Evolutionary conservation across 2,888 invertebrate genomes (phyloP), one percentile per base, ranked within the genome.

Genomic region (Patella pellucida): DNA sequence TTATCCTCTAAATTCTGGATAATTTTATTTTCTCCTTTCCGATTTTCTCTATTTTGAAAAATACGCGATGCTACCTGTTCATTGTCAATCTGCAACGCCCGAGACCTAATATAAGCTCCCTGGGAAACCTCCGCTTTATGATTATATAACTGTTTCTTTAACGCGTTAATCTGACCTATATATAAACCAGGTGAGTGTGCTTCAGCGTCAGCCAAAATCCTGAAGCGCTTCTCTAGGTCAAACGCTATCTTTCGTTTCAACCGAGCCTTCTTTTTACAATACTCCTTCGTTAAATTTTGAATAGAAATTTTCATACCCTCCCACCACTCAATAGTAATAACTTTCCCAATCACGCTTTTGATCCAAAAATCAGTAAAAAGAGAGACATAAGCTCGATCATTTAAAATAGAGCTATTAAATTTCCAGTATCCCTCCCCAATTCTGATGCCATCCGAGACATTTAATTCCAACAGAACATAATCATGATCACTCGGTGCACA

Each of bases 341-440:
- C 54, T 52, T 52, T 12, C 54, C 54, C 54, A 52, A 52, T 16
- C 54, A 52, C 12, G 16, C 16, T 52, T 52, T 52, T 52, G n/a
- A 50, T 50, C 27, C n/a, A 41, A 62, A 31, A 71, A n/a, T 15
- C 27, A 5, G 23, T 56, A 56, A 27, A 62, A 69, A 71, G 41
- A 41, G 56, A 56, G 19, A 70, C 62, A 50, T 50, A 62, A 1
- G 56, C 56, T 2, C 56, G 56, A 19, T 56, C 56, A 19, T 56
- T 16, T 19, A 62, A 62, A 62, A 62, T 62, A n/a, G 62, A 16
- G 3, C 23, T 62, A 11, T 62, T 62, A 19, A 62, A 62, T n/a
- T 62, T 62, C 62, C 62, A 62, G 3, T 62, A 62, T 2, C 62
- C 62, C 62, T 62, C 62, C 16, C 62, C 62, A 62, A 62, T 62